Evolutionary conservation across 2,113 vertebrate species (phyloP).

Genomic region (Pseudonaja textilis): DNA sequence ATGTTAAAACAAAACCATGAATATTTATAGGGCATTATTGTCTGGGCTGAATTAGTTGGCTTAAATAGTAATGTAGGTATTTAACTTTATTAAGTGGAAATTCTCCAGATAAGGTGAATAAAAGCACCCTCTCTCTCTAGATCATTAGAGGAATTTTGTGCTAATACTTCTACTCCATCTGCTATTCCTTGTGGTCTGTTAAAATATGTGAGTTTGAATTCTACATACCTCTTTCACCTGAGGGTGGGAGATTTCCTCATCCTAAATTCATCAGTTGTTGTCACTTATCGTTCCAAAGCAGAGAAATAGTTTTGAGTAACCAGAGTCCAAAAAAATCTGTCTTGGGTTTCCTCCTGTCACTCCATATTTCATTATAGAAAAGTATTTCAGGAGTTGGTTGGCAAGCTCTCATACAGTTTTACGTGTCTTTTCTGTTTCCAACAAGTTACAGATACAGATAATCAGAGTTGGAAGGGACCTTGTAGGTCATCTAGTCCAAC

Average conservation of each 20-base stretch:
- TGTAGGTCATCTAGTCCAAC: no score
- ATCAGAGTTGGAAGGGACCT: no score
- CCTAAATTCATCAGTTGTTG: not conserved
- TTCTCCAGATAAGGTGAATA: slow-evolving; percentile 62
- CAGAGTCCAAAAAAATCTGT: not conserved
- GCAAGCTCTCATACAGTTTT: not conserved
- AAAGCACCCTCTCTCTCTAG: slow-evolving; percentile 59
- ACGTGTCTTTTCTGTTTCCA: not conserved
- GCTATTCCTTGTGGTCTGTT: slow-evolving; percentile 53
- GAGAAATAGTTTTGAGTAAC: not conserved
- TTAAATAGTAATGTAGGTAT: slow-evolving; percentile 64
- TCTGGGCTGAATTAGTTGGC: slow-evolving; percentile 68
- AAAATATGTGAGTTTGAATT: slow-evolving; percentile 49
- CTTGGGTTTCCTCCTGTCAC: not conserved
- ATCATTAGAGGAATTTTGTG: slow-evolving; percentile 46
- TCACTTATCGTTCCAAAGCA: not conserved
- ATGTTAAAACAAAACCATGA: slow-evolving; percentile 80
- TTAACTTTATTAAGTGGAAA: slow-evolving; percentile 63
- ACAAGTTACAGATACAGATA: no score
- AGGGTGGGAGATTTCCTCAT: not conserved
- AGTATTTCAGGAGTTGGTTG: not conserved
- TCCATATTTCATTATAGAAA: not conserved
- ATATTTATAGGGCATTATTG: slow-evolving; percentile 80
- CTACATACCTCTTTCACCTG: slow-evolving; percentile 5
- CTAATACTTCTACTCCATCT: slow-evolving; percentile 53